A percentile compares a stretch with the other conserved stretches of the same genome.
Evolutionary conservation across 2,113 vertebrate genomes (phyloP).

Genomic region (Oreochromis tanganicae): DNA sequence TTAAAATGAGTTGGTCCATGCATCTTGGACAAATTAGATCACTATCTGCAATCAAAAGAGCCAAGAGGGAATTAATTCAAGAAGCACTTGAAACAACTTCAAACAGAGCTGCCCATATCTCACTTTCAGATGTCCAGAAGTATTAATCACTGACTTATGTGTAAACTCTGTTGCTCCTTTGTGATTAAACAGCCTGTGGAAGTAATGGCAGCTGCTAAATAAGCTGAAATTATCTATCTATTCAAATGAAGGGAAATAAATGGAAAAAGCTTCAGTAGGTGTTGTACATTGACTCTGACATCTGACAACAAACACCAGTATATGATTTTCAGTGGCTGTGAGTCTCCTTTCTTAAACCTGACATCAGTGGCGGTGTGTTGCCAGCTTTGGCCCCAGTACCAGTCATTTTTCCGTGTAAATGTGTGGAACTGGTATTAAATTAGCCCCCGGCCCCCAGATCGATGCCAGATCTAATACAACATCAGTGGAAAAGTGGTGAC

Average conservation of each 20-base stretch:
- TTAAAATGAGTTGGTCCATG: background rate
- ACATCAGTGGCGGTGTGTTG: too few relatives aligned
- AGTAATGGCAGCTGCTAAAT: background rate
- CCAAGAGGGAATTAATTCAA: background rate
- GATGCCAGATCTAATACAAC: background rate
- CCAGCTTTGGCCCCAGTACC: background rate
- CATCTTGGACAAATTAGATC: background rate
- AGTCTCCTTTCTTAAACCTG: background rate
- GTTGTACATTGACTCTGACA: background rate
- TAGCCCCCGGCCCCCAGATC: background rate
- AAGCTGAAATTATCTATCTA: background rate
- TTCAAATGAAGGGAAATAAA: background rate
- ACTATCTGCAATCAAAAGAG: background rate
- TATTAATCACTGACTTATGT: background rate
- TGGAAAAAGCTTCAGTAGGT: background rate
- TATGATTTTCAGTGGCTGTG: background rate
- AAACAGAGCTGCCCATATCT: background rate
- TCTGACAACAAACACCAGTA: background rate
- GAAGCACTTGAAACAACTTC: background rate
- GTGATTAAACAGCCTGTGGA: background rate
- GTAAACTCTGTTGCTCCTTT: background rate
- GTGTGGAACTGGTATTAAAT: background rate
- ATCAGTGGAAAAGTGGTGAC: background rate
- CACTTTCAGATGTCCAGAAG: background rate
- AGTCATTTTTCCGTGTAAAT: background rate